A percentile compares a stretch with the other conserved stretches of the same genome.
phyloP scores from a whole-genome alignment of 1,140 invertebrate genomes.

The Bactericera cockerelli region DNA sequence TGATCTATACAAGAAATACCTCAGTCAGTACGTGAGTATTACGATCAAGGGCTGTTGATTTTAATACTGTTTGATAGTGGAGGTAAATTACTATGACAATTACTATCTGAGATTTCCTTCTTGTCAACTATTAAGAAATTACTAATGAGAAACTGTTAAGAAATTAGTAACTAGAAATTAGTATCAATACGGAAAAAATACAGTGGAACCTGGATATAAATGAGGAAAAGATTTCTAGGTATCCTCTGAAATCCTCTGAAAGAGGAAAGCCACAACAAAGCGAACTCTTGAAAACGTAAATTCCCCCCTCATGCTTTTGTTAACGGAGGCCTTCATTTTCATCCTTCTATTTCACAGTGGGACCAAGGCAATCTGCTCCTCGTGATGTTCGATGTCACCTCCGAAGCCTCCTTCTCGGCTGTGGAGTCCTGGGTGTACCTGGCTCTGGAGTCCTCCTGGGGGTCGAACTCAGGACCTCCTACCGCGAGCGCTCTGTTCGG shows the following conservation, averaged over 20 bases:
- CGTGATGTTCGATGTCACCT: constrained; percentile 23
- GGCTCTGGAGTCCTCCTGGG: constrained; percentile 15
- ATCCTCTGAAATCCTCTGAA: neutral
- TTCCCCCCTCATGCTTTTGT: neutral
- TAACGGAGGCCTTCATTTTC: too few relatives aligned
- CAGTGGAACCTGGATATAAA: too few relatives aligned
- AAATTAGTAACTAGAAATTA: too few relatives aligned
- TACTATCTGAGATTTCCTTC: too few relatives aligned
- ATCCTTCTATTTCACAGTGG: constrained; percentile 25
- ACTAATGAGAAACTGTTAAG: too few relatives aligned
- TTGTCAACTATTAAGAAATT: too few relatives aligned
- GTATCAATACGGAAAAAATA: neutral
- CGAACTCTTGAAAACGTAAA: neutral
- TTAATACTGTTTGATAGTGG: too few relatives aligned
- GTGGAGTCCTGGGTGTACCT: constrained; percentile 20
- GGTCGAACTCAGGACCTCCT: constrained; percentile 8
- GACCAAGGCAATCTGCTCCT: constrained; percentile 22
- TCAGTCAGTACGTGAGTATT: constrained; percentile 35
- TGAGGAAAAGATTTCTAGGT: neutral
- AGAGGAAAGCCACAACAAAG: too few relatives aligned
- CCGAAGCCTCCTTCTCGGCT: constrained; percentile 19
- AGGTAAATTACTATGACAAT: too few relatives aligned
- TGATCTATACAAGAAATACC: constrained; percentile 32
- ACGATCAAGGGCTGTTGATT: too few relatives aligned
- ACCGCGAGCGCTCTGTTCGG: constrained; percentile 31